Evolutionary conservation across 2,113 vertebrate genomes (phyloP).

Genomic region (Datnioides undecimradiatus): DNA sequence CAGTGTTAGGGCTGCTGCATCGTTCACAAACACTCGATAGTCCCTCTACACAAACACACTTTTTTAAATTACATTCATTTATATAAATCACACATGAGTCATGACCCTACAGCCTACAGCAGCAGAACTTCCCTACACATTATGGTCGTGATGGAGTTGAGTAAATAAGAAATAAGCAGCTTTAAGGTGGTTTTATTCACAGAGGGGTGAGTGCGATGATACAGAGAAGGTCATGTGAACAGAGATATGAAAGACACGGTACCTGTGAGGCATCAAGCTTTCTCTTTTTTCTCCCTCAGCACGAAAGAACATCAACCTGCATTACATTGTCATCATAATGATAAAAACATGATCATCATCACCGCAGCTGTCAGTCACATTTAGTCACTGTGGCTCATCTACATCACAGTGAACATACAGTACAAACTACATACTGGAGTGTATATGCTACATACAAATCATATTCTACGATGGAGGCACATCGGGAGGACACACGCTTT

Average conservation of each 20-base stretch:
- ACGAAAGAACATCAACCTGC: constrained; percentile 78
- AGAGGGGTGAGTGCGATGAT: constrained; percentile 1
- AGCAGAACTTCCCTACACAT: background rate
- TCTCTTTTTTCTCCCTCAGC: constrained; percentile 71
- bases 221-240: constrained; percentile 33
- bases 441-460: background rate
- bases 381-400: background rate
- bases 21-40: background rate
- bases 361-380: constrained; percentile 17
- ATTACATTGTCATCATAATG: constrained; percentile 67
- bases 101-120: background rate
- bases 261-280: constrained; percentile 71
- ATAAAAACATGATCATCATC: constrained; percentile 49
- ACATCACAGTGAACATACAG: background rate
- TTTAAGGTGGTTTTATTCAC: constrained; percentile 61
- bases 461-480: constrained; percentile 31
- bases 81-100: background rate
- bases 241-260: constrained; percentile 65
- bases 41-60: background rate
- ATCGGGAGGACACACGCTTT: constrained; percentile 40
- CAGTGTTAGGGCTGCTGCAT: too few species aligned
- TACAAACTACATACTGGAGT: background rate
- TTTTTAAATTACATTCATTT: background rate
- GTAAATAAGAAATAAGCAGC: constrained; percentile 47
- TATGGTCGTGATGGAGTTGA: constrained; percentile 3